Base-by-base conservation (phyloP, 2,888 invertebrate species). In the Dysmachus trigonus region DNA sequence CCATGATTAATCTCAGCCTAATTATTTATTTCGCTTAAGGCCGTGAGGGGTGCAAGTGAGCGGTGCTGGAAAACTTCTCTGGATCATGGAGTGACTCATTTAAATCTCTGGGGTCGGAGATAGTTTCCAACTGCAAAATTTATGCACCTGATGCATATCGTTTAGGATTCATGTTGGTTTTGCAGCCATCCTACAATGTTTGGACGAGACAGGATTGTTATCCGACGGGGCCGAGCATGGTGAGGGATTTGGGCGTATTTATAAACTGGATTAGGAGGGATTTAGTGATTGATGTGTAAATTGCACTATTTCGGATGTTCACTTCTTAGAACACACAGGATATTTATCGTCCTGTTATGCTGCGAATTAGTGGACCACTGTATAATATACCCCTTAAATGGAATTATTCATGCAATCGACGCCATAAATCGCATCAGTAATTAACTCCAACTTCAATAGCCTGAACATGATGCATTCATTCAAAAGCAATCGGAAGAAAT, bases 1-100 rank as follows among this genome's bases (percentile, higher is more conserved):
- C 33, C 38, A 86, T 86, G 86, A 86, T 86, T 86, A 86, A 86
- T 86, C 71, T 71, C 38, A 22, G 71, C n/a, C 41, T 79, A 79
- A 81, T 86, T 86, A 79, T 86, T 86, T 86, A 86, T 79, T 83
- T 83, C 27, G 71, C 53, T 82, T 8, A 53, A 82, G 6, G 38
- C 3, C n/a, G 5, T 4, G n/a, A 1, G n/a, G n/a, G 15, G 5
- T 6, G n/a, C 8, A 31, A 6, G 35, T n/a, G 38, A n/a, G 8
- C 41, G 18, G 22, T 13, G 47, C 30, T 77, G 77, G 77, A 51
- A 77, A 77, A 41, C 38, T 77, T 22, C 27, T 47, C 62, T 27
- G 62, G 62, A 62, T 62, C 10, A 3, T 8, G 27, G 62, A 18
- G 27, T 62, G 62, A 62, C 62, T 62, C 62, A 62, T 10, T 27